Evolutionary conservation across 2,888 invertebrate genomes (phyloP), one percentile per base, ranked within the genome.

Genomic region (Phalera bucephala): DNA sequence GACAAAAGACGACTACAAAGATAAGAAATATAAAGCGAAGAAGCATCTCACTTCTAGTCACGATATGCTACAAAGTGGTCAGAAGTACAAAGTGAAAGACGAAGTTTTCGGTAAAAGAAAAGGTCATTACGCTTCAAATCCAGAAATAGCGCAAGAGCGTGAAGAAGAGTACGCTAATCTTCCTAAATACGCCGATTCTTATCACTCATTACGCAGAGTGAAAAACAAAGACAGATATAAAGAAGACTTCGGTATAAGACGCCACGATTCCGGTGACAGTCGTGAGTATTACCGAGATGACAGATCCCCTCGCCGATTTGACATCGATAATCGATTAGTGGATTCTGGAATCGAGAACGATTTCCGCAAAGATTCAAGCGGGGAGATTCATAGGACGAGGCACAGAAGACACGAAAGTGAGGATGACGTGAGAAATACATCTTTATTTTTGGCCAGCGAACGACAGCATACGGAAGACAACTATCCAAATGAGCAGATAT

Each of bases 271-370:
- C 29, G 78, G 92, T 58, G 81, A 92, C 69, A 81, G 92, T 71
- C 64, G 88, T 6, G 85, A 89, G 44, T 84, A 88, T 38, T 88
- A 89, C 40, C 55, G 84, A 13, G 81, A 83, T 35, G 78, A 86
- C 36, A 73, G 72, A 46, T 85, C 89, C 5, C 89, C 90, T 1
- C 80, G 86, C 33, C 71, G 90, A 38, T 82, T 78, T 35, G 90
- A 90, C 28, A 85, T 86, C 41, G 93, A 93, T 52, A 94, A 92
- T 60, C 90, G 93, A 34, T 84, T 94, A 33, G 93, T 93, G 1
- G 95, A 95, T 80, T 95, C 95, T 0, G 95, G 95, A 0, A 95
- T 95, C 47, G 95, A 95, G 65, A 95, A 95, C 53, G 95, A 95
- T 72, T 94, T 94, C 60, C 91, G 94, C 33, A 91, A 94, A 46